Percentiles rank a stretch among this genome's conserved stretches.
These are phyloP conservation scores for Meloe dianella DNA, from an alignment of 2,888 invertebrate species.

Conservation along the genomic window DNA sequence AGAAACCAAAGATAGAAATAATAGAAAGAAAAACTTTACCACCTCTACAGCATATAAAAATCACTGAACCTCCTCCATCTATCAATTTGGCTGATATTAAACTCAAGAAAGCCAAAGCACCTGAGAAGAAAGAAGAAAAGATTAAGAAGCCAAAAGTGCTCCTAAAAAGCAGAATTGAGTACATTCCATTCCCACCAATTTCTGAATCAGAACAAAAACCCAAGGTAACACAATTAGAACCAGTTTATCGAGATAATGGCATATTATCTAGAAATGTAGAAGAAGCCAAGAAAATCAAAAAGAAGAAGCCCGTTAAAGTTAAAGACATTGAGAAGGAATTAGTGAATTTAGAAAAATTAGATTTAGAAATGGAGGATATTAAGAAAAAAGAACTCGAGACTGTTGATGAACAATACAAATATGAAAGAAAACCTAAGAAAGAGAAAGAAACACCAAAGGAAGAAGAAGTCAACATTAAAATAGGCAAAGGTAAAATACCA, in stretches of 20 bases:
- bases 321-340: conserved; percentile 56
- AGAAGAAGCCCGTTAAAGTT: conserved; percentile 52
- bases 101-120: conserved; percentile 57
- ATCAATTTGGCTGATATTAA: conserved; percentile 73
- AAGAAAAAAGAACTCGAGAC: conserved; percentile 56
- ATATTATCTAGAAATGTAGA: conserved; percentile 60
- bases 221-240: conserved; percentile 50
- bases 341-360: conserved; percentile 59
- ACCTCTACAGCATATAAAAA: conserved; percentile 55
- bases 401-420: conserved; percentile 58
- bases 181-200: conserved; percentile 59
- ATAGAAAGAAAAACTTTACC: conserved; percentile 22
- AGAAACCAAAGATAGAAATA: conserved; percentile 41
- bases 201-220: conserved; percentile 49
- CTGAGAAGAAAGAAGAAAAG: conserved; percentile 49
- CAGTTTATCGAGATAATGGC: conserved; percentile 53
- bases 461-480: conserved; percentile 52
- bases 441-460: conserved; percentile 46
- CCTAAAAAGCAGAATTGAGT: conserved; percentile 72
- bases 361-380: conserved; percentile 55
- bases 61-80: conserved; percentile 63
- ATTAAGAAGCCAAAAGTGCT: conserved; percentile 67
- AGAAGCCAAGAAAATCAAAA: conserved; percentile 57
- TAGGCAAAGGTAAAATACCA: conserved; percentile 61
- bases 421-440: conserved; percentile 44